These are phyloP conservation scores for Mus spretus DNA, from an alignment of 2,797 vertebrate genomes.

Conservation along the genomic window DNA sequence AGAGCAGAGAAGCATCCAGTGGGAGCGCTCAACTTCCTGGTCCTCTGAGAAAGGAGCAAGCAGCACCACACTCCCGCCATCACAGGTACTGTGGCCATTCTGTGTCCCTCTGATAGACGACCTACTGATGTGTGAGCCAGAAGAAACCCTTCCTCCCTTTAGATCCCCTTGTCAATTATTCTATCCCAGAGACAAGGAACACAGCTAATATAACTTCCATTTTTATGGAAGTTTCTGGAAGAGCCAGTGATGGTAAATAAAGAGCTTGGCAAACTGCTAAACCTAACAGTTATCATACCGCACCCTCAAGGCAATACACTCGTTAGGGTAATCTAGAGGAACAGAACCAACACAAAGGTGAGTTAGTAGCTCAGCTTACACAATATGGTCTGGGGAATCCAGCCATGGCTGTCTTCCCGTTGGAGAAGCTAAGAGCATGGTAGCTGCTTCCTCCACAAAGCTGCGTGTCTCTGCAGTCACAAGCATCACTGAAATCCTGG, in stretches of 20 bases:
- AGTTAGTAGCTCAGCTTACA: background rate
- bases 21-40: background rate
- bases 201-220: background rate
- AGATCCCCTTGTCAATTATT: background rate
- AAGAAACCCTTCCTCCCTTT: background rate
- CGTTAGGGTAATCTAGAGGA: background rate
- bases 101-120: background rate
- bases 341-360: no score
- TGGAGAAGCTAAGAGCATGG: background rate
- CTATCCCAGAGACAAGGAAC: background rate
- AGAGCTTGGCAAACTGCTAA: conserved; percentile 43
- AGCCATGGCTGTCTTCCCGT: background rate
- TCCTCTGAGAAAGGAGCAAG: background rate
- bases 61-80: background rate
- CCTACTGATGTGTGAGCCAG: background rate
- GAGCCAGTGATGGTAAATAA: conserved; percentile 8
- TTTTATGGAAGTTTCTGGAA: background rate
- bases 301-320: background rate
- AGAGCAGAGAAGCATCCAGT: background rate
- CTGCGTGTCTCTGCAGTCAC: background rate
- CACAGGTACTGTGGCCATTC: background rate
- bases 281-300: background rate
- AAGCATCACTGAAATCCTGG: background rate
- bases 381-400: no score
- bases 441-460: background rate